A percentile compares a stretch with the other conserved stretches of the same genome.
Conservation (phyloP, 1,140 invertebrate genomes). For the Drosophila repleta region DNA sequence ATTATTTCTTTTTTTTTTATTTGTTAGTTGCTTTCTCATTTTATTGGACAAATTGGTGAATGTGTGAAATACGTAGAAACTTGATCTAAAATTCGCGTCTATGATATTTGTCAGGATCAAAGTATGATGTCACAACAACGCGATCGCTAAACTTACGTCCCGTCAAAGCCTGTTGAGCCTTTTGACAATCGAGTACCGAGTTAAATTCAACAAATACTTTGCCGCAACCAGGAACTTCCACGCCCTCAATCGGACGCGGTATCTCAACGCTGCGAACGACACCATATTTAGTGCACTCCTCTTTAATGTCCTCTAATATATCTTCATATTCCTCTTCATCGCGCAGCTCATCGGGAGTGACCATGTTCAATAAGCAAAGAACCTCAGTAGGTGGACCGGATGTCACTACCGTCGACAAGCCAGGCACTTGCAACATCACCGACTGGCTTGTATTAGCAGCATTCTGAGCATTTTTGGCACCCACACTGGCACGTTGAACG, state of each 20-base stretch:
- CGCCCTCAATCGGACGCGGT: slow-evolving; percentile 97
- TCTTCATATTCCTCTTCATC: slow-evolving; percentile 99
- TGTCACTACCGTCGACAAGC: slow-evolving; percentile 91
- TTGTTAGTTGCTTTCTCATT: slow-evolving; percentile 1
- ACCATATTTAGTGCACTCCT: slow-evolving; percentile 99
- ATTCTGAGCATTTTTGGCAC: slow-evolving; percentile 95
- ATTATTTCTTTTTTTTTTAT: slow-evolving; percentile 30
- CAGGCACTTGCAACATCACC: slow-evolving; percentile 92
- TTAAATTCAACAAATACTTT: slow-evolving; percentile 99
- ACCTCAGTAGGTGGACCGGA: slow-evolving; percentile 98
- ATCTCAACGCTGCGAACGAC: slow-evolving; percentile 98
- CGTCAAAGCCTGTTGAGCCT: slow-evolving; percentile 98
- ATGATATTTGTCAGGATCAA: slow-evolving; percentile 99
- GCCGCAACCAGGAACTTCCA: slow-evolving; percentile 99
- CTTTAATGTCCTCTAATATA: slow-evolving; percentile 98
- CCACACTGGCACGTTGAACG: slow-evolving; percentile 97
- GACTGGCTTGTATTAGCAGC: slow-evolving; percentile 89
- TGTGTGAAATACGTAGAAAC: slow-evolving; percentile 70
- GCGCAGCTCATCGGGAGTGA: slow-evolving; percentile 97
- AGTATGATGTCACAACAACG: slow-evolving; percentile 99
- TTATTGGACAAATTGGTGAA: slow-evolving; percentile 70
- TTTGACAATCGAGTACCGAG: slow-evolving; percentile 97
- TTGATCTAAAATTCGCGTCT: slow-evolving; percentile 96
- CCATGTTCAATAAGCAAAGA: slow-evolving; percentile 99
- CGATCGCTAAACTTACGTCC: slow-evolving; percentile 99